Base-by-base conservation (phyloP, 2,888 invertebrate genomes). In the Phalera bucephala region DNA sequence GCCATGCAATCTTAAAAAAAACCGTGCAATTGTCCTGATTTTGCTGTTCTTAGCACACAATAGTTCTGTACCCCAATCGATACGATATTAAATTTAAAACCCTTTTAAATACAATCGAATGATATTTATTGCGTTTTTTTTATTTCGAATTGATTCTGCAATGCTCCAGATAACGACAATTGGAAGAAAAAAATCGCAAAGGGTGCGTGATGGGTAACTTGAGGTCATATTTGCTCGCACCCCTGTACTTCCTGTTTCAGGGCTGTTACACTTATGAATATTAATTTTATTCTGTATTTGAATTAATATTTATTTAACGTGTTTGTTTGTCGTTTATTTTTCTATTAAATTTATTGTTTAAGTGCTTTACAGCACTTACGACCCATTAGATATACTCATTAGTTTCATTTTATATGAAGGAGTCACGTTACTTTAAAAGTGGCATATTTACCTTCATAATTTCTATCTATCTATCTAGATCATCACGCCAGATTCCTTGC, bases 101-200 rank as follows among this genome's bases (percentile, higher is more conserved):
- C 88, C 88, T 75, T 85, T 80, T 86, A 86, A 88, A 78, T 78
- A 80, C 84, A 85, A 87, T 86, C 60, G 80, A 80, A 84, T 80
- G 78, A 87, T 89, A 88, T 89, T 88, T 89, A 89, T 89, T 87
- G 84, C 74, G 63, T 73, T 85, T 82, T 84, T 84, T 85, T 80
- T 71, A 67, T 38, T 3, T n/a, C 2, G 48, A 56, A 63, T 67
- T 66, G 68, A 75, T 73, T 58, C 54, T 58, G 81, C 77, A 82
- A 80, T 80, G 80, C 86, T 86, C 80, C 52, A 85, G 78, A 84
- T 85, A 72, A 58, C 50, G 56, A 79, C 78, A 81, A 82, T 74
- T 61, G 68, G 3, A 47, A 59, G 63, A 63, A 64, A 67, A 65
- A 69, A 70, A 61, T 54, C 64, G 47, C 35, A 42, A 50, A 74